Evolutionary conservation across 2,797 vertebrate species (phyloP).

Genomic region (Paramormyrops hopkinsi): DNA sequence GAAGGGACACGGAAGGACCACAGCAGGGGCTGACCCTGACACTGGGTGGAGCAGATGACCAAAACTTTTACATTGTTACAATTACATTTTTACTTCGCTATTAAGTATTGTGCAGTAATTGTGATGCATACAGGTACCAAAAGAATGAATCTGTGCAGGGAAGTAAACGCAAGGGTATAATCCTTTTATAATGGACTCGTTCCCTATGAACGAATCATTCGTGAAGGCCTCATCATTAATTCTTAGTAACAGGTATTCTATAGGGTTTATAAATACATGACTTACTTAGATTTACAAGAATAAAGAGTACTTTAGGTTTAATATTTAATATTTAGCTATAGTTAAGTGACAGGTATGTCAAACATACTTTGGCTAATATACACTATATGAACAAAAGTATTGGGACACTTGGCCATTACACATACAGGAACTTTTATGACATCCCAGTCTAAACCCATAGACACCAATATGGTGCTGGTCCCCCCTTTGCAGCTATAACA

Average conservation of each 20-base stretch:
- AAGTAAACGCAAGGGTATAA: background rate
- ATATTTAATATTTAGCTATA: background rate
- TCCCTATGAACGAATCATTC: background rate
- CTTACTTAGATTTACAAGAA: background rate
- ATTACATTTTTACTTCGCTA: background rate
- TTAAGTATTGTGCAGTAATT: background rate
- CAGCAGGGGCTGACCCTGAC: no score
- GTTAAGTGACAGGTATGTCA: background rate
- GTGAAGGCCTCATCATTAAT: background rate
- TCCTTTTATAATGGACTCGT: background rate
- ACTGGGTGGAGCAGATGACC: background rate
- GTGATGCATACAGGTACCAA: background rate
- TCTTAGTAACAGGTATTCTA: background rate
- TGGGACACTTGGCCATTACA: background rate
- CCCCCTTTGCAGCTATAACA: background rate
- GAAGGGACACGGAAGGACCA: no score
- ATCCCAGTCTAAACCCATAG: background rate
- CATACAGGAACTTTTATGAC: background rate
- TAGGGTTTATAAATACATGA: background rate
- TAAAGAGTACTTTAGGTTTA: background rate
- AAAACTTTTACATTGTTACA: background rate
- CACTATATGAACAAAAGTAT: background rate
- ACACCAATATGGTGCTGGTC: background rate
- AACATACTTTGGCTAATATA: background rate
- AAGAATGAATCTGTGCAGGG: background rate